Conservation (phyloP, 2,888 invertebrate genomes). For the Tinea semifulvella region DNA sequence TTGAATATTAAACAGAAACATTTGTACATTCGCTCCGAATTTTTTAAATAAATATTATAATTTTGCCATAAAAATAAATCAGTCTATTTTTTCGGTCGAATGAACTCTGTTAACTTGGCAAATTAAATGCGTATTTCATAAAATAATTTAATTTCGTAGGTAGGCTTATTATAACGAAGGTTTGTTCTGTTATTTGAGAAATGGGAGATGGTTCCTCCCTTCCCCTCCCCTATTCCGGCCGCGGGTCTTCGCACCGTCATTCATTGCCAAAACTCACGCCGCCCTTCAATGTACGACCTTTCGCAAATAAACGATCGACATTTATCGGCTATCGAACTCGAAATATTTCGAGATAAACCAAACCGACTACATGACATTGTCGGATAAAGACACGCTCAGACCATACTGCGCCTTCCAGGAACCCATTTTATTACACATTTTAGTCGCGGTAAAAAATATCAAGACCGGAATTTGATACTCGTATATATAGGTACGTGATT, state of each 20-base stretch:
- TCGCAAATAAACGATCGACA: conserved; percentile 8
- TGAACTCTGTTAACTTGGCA: conserved; percentile 1
- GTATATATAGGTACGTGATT: too few relatives aligned
- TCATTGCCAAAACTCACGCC: conserved; percentile 11
- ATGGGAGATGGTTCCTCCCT: conserved; percentile 2
- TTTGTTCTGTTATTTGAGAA: conserved; percentile 10
- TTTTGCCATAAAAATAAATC: too few relatives aligned
- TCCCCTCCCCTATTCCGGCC: background rate
- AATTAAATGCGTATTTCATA: conserved; percentile 3
- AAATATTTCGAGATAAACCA: conserved; percentile 4
- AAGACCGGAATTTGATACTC: too few relatives aligned
- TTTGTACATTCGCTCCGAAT: too few relatives aligned
- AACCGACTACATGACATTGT: conserved; percentile 3
- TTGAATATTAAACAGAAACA: too few relatives aligned
- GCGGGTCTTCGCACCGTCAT: background rate
- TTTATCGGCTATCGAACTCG: conserved; percentile 14
- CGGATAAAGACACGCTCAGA: background rate
- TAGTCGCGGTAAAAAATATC: too few relatives aligned
- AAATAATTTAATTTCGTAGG: background rate
- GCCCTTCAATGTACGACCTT: conserved; percentile 11
- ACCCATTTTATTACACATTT: conserved; percentile 6
- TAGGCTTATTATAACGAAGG: conserved; percentile 8
- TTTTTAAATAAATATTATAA: too few relatives aligned
- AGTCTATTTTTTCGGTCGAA: too few relatives aligned
- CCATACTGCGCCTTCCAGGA: conserved; percentile 1